phyloP scores from a whole-genome alignment of 92 coral and sea anemone species.

The Porites cylindrica region DNA sequence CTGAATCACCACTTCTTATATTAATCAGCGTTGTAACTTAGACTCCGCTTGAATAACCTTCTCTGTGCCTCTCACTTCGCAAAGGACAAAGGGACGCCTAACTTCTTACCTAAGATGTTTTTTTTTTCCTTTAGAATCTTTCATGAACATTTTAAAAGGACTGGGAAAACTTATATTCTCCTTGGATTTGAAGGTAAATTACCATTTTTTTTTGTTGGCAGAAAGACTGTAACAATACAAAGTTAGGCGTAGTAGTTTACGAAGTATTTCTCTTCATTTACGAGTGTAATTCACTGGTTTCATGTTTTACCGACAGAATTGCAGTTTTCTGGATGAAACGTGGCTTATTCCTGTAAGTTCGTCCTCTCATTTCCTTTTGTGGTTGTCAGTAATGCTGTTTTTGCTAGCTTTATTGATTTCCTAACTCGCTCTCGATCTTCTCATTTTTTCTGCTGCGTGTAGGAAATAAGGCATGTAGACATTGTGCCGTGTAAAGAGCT shows the following conservation, averaged over 20 bases:
- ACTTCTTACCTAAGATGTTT: neutral
- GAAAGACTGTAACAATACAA: neutral
- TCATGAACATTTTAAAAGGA: constrained; percentile 68
- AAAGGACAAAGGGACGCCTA: too few species aligned
- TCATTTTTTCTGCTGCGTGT: neutral
- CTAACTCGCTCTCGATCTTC: too few species aligned
- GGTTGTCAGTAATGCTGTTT: neutral
- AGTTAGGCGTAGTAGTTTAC: neutral
- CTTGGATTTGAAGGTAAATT: constrained; percentile 78
- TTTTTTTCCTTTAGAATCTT: constrained; percentile 49
- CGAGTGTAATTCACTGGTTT: neutral
- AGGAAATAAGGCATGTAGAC: constrained; percentile 80
- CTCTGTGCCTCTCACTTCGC: too few species aligned
- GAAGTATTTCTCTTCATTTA: neutral
- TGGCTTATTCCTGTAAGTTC: constrained; percentile 85
- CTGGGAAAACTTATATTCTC: constrained; percentile 68
- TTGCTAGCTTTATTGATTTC: neutral
- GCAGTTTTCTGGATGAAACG: constrained; percentile 85
- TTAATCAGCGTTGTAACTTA: too few species aligned
- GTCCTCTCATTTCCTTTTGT: neutral
- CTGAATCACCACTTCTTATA: too few species aligned
- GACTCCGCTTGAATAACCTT: too few species aligned
- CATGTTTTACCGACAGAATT: constrained; percentile 53
- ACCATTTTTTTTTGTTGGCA: neutral
- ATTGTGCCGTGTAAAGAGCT: constrained; percentile 93